A percentile compares a stretch with the other conserved stretches of the same genome.
Evolutionary conservation across 2,888 invertebrate species (phyloP).

Genomic region (Melieria picta): DNA sequence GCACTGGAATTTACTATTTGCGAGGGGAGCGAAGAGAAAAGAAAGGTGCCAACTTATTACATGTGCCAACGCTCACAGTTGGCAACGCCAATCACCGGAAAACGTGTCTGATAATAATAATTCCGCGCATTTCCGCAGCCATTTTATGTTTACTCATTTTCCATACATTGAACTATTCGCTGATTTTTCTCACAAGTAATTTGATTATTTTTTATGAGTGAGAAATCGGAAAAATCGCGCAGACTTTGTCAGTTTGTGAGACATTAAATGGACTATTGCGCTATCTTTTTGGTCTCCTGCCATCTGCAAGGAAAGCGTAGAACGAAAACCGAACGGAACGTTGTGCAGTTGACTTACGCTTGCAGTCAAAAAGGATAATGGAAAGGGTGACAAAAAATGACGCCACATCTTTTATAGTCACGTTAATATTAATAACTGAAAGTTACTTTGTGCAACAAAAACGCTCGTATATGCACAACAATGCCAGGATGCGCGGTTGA

Average conservation of each 20-base stretch:
- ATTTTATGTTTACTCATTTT: slow-evolving; percentile 42
- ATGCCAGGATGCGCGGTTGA: no score
- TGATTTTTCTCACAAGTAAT: slow-evolving; percentile 48
- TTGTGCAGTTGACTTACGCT: background rate
- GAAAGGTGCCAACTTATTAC: slow-evolving; percentile 55
- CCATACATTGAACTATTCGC: no score
- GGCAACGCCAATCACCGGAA: slow-evolving; percentile 53
- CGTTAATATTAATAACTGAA: slow-evolving; percentile 57
- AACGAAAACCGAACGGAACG: no score
- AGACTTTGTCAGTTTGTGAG: no score
- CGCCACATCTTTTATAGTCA: slow-evolving; percentile 38
- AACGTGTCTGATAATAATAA: slow-evolving; percentile 57
- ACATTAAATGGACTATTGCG: no score
- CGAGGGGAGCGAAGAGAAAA: slow-evolving; percentile 53
- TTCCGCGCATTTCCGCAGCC: slow-evolving; percentile 46
- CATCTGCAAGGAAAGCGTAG: no score
- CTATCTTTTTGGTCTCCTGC: no score
- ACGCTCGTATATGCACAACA: no score
- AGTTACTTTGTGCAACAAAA: no score
- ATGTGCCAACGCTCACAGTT: slow-evolving; percentile 46
- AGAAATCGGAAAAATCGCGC: no score
- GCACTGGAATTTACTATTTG: slow-evolving; percentile 15
- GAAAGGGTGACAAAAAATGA: slow-evolving; percentile 27
- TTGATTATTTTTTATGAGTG: slow-evolving; percentile 49
- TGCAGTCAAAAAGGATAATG: background rate